Base-by-base conservation (phyloP, 2,888 invertebrate species). In the Proisotoma minuta region DNA sequence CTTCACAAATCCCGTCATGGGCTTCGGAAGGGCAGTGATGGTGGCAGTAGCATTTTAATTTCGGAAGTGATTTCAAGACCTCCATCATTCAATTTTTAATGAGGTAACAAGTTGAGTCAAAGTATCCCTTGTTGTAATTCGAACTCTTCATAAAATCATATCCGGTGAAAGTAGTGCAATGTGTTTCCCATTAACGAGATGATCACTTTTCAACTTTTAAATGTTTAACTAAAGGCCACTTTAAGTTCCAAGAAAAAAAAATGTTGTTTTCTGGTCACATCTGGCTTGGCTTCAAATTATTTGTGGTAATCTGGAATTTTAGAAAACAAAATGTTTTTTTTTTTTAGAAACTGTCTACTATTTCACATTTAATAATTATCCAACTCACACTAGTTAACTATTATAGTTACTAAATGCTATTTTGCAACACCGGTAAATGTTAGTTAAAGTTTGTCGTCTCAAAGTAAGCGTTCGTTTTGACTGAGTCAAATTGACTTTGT, bases 1-100 rank as follows among this genome's bases (percentile, higher is more conserved):
- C 73, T 56, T 71, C 68, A 47, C 73, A 73, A 49, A 73, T 70
- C 8, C 69, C 66, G 29, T 66, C 66, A 10, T 71, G 47, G 4
- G 64, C 63, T 10, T 63, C 66, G 1, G 65, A 65, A 2, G 73
- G 73, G 54, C 73, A 73, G 49, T 71, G 73, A 39, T 68, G 68
- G 50, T 73, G 71, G 57, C 73, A 73, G 47, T 70, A 71, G 34
- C 73, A 73, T 47, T 63, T 63, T 34, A 72, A 64, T 50, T 63
- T 65, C 24, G 62, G 59, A 29, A 62, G 51, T 15, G 8, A 15
- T 10, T 34, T 34, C 15, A 34, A 34, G 8, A 34, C 15, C 10
- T 69, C 68, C 70, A 70, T 70, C 51, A 28, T 65, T 29, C 18
- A n/a, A 15, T 47, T 22, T 5, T 24, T 50, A 34, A 34, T 10